Conservation (phyloP, 23 tunicate genomes). For the Styela clava region DNA sequence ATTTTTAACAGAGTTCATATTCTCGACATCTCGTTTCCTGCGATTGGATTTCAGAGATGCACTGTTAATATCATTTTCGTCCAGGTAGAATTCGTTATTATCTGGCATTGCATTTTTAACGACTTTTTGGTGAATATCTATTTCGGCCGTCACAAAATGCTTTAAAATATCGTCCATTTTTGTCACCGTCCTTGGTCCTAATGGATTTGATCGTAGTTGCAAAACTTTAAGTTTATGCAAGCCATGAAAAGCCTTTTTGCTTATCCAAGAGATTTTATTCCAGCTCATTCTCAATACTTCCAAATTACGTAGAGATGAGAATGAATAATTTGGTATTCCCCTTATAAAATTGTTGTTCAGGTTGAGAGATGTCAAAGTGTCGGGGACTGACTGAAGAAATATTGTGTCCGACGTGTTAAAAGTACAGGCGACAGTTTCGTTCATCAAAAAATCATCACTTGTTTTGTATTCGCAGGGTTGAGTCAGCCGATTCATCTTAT, state of each 20-base stretch:
- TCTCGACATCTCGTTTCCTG: not conserved
- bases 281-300: conserved; percentile 36
- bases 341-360: conserved; percentile 48
- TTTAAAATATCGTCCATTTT: conserved; percentile 25
- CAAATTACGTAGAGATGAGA: conserved; percentile 28
- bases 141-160: not conserved
- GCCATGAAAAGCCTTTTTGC: conserved; percentile 41
- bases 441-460: not conserved
- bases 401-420: not conserved
- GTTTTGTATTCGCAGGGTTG: conserved; percentile 3
- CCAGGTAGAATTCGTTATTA: not conserved
- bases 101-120: not conserved
- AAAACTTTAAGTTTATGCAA: conserved; percentile 27
- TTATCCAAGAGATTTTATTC: conserved; percentile 64
- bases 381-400: conserved; percentile 14
- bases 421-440: not conserved
- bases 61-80: not conserved
- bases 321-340: conserved; percentile 35
- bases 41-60: not conserved
- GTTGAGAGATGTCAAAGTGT: conserved; percentile 27
- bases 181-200: conserved; percentile 16
- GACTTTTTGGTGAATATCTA: not conserved
- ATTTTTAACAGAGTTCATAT: not conserved
- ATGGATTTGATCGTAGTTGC: conserved; percentile 41
- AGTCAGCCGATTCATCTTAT: conserved; percentile 19